Evolutionary conservation across 2,888 invertebrate species (phyloP).

Genomic region (Acrobasis suavella): DNA sequence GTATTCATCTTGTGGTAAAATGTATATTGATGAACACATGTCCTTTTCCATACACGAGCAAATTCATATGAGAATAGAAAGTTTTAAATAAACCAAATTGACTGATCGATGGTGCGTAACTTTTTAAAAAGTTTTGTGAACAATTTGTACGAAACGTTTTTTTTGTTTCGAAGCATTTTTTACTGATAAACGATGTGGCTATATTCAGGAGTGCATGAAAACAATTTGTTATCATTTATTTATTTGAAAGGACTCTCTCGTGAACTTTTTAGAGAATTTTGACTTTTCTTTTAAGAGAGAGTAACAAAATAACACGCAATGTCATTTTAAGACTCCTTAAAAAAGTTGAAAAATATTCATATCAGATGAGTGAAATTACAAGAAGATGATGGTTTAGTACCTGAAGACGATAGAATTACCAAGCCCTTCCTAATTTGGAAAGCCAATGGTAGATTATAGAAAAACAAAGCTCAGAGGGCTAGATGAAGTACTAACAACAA

Average conservation of each 20-base stretch:
- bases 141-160: background rate
- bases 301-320: too few species aligned
- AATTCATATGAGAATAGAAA: constrained; percentile 17
- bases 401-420: too few species aligned
- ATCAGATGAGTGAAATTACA: too few species aligned
- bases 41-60: constrained; percentile 13
- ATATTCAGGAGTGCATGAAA: background rate
- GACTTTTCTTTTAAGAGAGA: too few species aligned
- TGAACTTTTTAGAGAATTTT: background rate
- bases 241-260: background rate
- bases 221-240: constrained; percentile 12
- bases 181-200: constrained; percentile 12
- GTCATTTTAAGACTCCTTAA: too few species aligned
- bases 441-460: too few species aligned
- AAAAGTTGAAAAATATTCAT: too few species aligned
- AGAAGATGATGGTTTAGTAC: too few species aligned
- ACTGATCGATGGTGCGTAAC: constrained; percentile 12
- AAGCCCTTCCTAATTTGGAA: too few species aligned
- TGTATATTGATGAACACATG: constrained; percentile 16
- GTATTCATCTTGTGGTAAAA: too few species aligned
- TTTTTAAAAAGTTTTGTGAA: background rate
- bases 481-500: too few species aligned
- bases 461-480: too few species aligned
- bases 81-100: constrained; percentile 17
- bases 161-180: background rate